Evolutionary conservation across 2,113 vertebrate species (phyloP).

Genomic region (Oncorhynchus mykiss): DNA sequence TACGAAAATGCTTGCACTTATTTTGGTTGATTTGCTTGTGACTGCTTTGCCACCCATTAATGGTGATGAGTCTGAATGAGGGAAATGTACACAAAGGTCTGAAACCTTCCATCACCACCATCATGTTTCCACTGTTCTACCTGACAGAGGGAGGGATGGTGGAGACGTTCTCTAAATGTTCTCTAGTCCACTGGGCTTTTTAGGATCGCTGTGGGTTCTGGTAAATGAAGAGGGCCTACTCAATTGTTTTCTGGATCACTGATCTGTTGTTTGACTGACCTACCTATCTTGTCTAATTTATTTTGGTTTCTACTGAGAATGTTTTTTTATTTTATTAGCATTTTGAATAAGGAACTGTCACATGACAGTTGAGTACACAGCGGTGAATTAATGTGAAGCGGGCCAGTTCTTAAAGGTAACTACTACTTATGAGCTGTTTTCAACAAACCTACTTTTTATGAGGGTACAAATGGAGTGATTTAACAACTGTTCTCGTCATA

Average conservation of each 20-base stretch:
- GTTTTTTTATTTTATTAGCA: background rate
- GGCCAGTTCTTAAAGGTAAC: background rate
- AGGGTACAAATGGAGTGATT: slow-evolving; percentile 4
- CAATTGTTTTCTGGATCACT: background rate
- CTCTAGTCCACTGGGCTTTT: slow-evolving; percentile 1
- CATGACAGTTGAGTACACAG: background rate
- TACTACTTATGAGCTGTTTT: background rate
- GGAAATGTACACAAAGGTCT: background rate
- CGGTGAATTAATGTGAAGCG: background rate
- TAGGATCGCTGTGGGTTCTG: background rate
- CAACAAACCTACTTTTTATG: background rate
- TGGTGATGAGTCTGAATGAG: background rate
- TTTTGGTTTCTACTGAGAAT: background rate
- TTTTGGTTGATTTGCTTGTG: background rate
- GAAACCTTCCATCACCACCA: background rate
- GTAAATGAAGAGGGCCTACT: background rate
- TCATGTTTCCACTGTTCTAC: background rate
- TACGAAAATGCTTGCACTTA: background rate
- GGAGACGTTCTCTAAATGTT: background rate
- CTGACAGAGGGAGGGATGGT: background rate
- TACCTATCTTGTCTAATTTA: background rate
- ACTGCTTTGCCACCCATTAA: slow-evolving; percentile 26
- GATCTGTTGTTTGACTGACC: slow-evolving; percentile 8
- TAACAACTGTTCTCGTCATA: slow-evolving; percentile 20
- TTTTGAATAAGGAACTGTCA: background rate